phyloP scores from a whole-genome alignment of 1,140 invertebrate species.

The Goniozus legneri region DNA sequence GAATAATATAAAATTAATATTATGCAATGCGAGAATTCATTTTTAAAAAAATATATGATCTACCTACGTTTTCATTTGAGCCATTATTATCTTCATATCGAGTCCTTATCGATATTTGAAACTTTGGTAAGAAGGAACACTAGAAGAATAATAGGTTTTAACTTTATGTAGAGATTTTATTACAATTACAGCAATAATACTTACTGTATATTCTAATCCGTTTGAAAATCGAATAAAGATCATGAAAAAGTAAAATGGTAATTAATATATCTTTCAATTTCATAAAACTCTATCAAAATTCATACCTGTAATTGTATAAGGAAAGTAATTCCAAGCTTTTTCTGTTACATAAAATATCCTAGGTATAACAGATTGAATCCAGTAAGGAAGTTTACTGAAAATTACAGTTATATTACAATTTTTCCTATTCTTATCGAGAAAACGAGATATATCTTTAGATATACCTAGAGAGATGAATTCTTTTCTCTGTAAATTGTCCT shows the following conservation, averaged over 20 bases:
- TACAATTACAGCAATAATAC: constrained; percentile 28
- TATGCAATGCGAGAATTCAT: constrained; percentile 1
- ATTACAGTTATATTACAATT: constrained; percentile 3
- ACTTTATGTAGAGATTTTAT: constrained; percentile 14
- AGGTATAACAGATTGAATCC: constrained; percentile 83
- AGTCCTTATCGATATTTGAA: constrained; percentile 83
- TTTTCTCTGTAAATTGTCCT: constrained; percentile 89
- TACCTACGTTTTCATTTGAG: constrained; percentile 81
- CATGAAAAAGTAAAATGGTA: neutral
- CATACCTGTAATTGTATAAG: constrained; percentile 83
- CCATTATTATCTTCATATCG: constrained; percentile 90
- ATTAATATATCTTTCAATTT: neutral
- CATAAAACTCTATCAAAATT: constrained; percentile 3
- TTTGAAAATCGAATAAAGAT: constrained; percentile 4
- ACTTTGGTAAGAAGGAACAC: constrained; percentile 91
- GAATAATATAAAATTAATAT: constrained; percentile 12
- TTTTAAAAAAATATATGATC: too few relatives aligned
- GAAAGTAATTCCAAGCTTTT: constrained; percentile 95
- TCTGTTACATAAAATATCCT: constrained; percentile 91
- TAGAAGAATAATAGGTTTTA: constrained; percentile 52
- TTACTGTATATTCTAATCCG: constrained; percentile 62
- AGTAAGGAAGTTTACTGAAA: constrained; percentile 81
- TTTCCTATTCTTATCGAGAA: too few relatives aligned
- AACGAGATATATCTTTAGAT: constrained; percentile 4
- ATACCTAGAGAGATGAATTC: constrained; percentile 85